Evolutionary conservation across 2,888 invertebrate genomes (phyloP), one percentile per base, ranked within the genome.

Genomic region (Latrodectus elegans): DNA sequence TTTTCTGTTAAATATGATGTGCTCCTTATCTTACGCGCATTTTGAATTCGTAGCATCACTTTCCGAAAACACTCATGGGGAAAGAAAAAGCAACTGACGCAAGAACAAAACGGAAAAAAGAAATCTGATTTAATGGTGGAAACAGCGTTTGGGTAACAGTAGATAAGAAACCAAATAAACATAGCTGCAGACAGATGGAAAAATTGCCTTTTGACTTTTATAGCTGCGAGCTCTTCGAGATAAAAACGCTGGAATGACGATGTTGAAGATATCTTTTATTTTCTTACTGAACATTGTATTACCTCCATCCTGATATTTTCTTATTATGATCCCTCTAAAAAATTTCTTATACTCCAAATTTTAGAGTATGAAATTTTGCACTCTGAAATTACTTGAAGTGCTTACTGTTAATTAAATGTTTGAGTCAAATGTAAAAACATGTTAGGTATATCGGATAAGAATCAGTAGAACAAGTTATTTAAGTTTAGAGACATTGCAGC

Each of bases 181-280:
- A 85, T 85, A 60, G 67, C 49, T 75, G 85, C 68, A 79, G 85
- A 85, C 85, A 79, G 85, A 79, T 67, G 74, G 74, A 85, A 80
- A 79, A 85, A 85, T 85, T 74, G 75, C 79, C 79, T 70, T 74
- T 85, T 75, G 85, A 85, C 85, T 85, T 85, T 85, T 85, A 85
- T 85, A 70, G 79, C 71, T 52, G 17, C 17, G 9, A 84, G 75
- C 79, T 49, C n/a, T 53, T 22, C 52, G 67, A 80, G 85, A 85
- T 85, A 80, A 85, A 67, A 38, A 68, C 14, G n/a, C 15, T 49
- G 65, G 71, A 15, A 10, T n/a, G 76, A 83, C 70, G 60, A 22
- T 70, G 70, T 83, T 38, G 76, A 55, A 51, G 65, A 81, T 65
- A 71, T 71, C n/a, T 53, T 38, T 17, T 15, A 4, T 8, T 68